Evolutionary conservation across 2,797 vertebrate genomes (phyloP).

Genomic region (Natrix natrix): DNA sequence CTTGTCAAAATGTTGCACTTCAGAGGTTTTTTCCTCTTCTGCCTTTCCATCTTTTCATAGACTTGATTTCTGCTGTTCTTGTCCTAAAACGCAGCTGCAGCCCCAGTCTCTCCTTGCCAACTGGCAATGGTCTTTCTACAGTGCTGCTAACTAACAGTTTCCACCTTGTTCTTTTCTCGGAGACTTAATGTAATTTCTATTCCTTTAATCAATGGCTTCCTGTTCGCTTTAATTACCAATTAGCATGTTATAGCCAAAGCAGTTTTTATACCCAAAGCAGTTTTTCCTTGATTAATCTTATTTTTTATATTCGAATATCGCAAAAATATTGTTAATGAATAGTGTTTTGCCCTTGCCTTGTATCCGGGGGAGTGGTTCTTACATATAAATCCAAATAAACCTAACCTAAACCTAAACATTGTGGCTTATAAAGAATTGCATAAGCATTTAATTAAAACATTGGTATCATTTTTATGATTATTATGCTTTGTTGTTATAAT

Average conservation of each 20-base stretch:
- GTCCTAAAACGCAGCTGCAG: background rate
- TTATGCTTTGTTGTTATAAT: background rate
- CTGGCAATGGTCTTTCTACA: background rate
- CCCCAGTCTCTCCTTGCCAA: background rate
- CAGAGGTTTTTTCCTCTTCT: background rate
- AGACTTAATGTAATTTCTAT: background rate
- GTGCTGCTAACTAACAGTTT: background rate
- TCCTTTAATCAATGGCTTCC: constrained; percentile 1
- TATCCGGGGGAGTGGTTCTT: background rate
- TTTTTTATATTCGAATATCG: background rate
- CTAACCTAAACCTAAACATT: no score
- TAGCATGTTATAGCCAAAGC: background rate
- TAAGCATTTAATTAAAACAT: background rate
- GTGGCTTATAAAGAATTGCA: background rate
- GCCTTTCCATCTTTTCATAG: background rate
- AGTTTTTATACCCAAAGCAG: background rate
- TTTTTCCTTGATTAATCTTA: background rate
- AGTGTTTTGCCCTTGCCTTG: background rate
- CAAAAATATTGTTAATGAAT: background rate
- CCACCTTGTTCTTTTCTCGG: background rate
- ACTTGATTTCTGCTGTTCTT: background rate
- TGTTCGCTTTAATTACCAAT: background rate
- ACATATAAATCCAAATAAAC: no score
- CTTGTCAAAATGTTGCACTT: no score
- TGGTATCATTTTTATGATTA: background rate